phyloP scores from a whole-genome alignment of 2,888 invertebrate genomes.

The Hirtodrosophila cameraria region DNA sequence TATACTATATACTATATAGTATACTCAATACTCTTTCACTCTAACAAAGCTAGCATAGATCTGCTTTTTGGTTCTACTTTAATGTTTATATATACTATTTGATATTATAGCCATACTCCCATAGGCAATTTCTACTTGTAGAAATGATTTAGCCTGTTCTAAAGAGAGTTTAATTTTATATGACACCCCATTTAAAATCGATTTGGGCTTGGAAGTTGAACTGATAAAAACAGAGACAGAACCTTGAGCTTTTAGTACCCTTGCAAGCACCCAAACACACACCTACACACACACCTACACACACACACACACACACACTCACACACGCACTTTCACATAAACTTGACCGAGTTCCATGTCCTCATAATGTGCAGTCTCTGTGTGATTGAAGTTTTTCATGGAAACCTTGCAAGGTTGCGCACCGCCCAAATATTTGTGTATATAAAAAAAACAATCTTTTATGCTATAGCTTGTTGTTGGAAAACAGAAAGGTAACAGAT shows the following conservation, averaged over 20 bases:
- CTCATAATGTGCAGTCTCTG: background rate
- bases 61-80: too few species aligned
- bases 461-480: slow-evolving; percentile 17
- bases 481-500: background rate
- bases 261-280: slow-evolving; percentile 22
- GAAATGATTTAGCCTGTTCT: background rate
- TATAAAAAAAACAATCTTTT: background rate
- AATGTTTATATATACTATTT: too few species aligned
- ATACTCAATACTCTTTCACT: too few species aligned
- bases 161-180: too few species aligned
- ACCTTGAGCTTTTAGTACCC: slow-evolving; percentile 45
- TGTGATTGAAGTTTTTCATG: slow-evolving; percentile 34
- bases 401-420: slow-evolving; percentile 41
- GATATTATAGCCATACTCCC: too few species aligned
- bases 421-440: background rate
- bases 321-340: slow-evolving; percentile 48
- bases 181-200: slow-evolving; percentile 28
- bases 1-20: too few species aligned
- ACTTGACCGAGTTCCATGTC: slow-evolving; percentile 67
- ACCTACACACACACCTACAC: slow-evolving; percentile 9
- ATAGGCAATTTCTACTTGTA: background rate
- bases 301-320: background rate
- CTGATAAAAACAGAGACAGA: slow-evolving; percentile 18
- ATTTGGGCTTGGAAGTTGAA: slow-evolving; percentile 26
- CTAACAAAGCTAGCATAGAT: too few species aligned